Evolutionary conservation across 1,140 invertebrate species (phyloP).

Genomic region (Macrobrachium nipponense): DNA sequence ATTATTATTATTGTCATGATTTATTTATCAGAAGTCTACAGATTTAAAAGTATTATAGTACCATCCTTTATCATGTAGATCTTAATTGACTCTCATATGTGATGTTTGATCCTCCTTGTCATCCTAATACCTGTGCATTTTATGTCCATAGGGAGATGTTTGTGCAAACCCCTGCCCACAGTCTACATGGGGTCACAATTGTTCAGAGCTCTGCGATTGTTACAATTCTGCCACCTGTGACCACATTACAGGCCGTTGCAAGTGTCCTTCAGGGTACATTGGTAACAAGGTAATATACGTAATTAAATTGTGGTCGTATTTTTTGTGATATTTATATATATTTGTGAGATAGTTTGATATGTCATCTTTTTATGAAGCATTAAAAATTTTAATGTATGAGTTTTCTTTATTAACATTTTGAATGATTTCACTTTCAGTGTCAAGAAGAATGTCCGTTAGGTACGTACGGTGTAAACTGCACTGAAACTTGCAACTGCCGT

Average conservation of each 20-base stretch:
- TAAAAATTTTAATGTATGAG: too few species aligned
- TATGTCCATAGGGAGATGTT: constrained; percentile 74
- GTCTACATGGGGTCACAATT: constrained; percentile 81
- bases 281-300: constrained; percentile 76
- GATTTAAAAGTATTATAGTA: too few species aligned
- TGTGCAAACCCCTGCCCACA: constrained; percentile 81
- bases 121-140: constrained; percentile 44
- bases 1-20: too few species aligned
- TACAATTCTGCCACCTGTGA: constrained; percentile 86
- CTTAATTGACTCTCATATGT: neutral
- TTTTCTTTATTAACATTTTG: too few species aligned
- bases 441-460: constrained; percentile 81
- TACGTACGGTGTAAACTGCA: constrained; percentile 83
- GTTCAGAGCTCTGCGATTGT: constrained; percentile 84
- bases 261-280: constrained; percentile 80
- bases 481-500: constrained; percentile 79
- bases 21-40: too few species aligned
- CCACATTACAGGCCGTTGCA: constrained; percentile 81
- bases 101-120: neutral
- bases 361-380: too few species aligned
- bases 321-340: too few species aligned
- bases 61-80: too few species aligned
- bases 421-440: constrained; percentile 73
- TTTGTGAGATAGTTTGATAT: too few species aligned
- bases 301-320: too few species aligned